A percentile compares a stretch with the other conserved stretches of the same genome.
These are phyloP conservation scores for Dasyornis broadbenti DNA, from an alignment of 2,113 vertebrate genomes.

Conservation along the genomic window DNA sequence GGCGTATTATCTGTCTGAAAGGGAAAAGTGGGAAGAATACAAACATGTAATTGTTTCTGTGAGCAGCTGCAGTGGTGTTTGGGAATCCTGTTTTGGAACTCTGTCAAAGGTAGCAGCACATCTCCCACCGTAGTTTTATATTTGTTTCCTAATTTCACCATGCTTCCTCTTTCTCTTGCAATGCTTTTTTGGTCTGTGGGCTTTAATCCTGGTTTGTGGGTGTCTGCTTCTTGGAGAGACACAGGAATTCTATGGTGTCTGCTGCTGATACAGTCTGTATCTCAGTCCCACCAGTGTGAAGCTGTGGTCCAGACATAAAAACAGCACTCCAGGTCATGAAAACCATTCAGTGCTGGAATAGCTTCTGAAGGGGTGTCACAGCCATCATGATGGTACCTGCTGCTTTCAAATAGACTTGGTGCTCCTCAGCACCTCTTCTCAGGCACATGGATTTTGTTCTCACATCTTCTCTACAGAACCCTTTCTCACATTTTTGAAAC, in stretches of 20 bases:
- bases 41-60: not conserved
- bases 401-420: not conserved
- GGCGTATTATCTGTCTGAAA: not conserved
- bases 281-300: not conserved
- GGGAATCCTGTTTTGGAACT: not conserved
- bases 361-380: not conserved
- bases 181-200: not conserved
- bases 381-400: not conserved
- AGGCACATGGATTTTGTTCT: not conserved
- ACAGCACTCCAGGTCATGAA: not conserved
- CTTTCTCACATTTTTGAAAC: not conserved
- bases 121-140: not conserved
- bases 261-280: not conserved
- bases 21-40: not conserved
- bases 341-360: not conserved
- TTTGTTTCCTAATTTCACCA: not conserved
- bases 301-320: not conserved
- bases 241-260: not conserved
- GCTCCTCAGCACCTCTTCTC: not conserved
- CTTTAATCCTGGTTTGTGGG: not conserved
- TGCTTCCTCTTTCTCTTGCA: not conserved
- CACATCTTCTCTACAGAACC: not conserved
- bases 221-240: not conserved
- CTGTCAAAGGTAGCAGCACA: not conserved
- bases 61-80: not conserved